A percentile compares a stretch with the other conserved stretches of the same genome.
These are phyloP conservation scores for Xylocopa sonorina DNA, from an alignment of 1,140 invertebrate species.

Conservation along the genomic window DNA sequence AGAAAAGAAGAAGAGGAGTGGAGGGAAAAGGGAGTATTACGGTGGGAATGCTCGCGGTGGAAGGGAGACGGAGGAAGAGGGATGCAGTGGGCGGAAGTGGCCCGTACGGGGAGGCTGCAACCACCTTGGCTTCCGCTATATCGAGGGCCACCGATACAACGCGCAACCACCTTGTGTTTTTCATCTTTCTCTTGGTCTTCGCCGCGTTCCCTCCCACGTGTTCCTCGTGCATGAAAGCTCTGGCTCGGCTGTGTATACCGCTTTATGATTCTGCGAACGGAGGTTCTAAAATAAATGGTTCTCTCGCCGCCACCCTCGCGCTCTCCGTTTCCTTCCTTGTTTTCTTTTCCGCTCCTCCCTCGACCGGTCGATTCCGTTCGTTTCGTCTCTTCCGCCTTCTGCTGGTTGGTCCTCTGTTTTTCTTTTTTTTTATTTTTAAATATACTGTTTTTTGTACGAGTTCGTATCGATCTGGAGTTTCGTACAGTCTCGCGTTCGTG, in stretches of 20 bases:
- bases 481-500: too few species aligned
- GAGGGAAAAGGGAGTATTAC: conserved; percentile 2
- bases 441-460: too few species aligned
- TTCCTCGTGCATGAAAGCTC: conserved; percentile 15
- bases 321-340: conserved; percentile 55
- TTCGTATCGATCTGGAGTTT: too few species aligned
- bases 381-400: conserved; percentile 28
- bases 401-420: background rate
- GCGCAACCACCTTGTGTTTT: conserved; percentile 74
- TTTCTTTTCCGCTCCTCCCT: conserved; percentile 21
- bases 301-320: conserved; percentile 40
- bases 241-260: conserved; percentile 18
- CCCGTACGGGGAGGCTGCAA: conserved; percentile 79
- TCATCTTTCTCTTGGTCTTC: conserved; percentile 33
- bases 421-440: too few species aligned
- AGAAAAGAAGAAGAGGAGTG: conserved; percentile 13
- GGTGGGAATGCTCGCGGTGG: conserved; percentile 32
- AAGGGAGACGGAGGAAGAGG: conserved; percentile 23
- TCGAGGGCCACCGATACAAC: conserved; percentile 70
- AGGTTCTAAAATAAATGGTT: conserved; percentile 45
- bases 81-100: conserved; percentile 75
- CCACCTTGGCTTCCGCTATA: conserved; percentile 82
- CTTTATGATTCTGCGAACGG: conserved; percentile 41
- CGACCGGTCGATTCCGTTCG: background rate
- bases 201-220: conserved; percentile 45